Evolutionary conservation across 2,888 invertebrate genomes (phyloP).

Genomic region (Sinelater perroti): DNA sequence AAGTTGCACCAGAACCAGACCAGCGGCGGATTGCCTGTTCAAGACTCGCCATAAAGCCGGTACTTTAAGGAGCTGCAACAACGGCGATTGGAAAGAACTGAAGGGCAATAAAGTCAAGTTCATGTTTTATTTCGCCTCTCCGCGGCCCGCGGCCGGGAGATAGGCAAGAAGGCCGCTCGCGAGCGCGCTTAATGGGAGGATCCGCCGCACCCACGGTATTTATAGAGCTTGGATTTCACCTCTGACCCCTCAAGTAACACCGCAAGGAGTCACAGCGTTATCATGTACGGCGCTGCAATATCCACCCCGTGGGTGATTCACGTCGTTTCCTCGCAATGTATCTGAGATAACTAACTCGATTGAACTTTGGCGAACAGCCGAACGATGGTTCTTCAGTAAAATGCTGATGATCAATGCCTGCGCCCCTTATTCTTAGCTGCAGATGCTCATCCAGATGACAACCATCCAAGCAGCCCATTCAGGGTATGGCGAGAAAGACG

Average conservation of each 20-base stretch:
- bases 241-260: slow-evolving; percentile 36
- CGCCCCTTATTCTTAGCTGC: no score
- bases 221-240: slow-evolving; percentile 35
- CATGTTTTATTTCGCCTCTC: slow-evolving; percentile 10
- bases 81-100: slow-evolving; percentile 2
- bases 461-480: no score
- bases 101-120: slow-evolving; percentile 18
- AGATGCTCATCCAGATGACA: no score
- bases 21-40: neutral
- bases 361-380: slow-evolving; percentile 5
- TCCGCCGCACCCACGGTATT: slow-evolving; percentile 31
- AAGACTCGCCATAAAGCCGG: slow-evolving; percentile 1
- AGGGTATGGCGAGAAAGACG: no score
- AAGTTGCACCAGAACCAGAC: no score
- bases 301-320: slow-evolving; percentile 18
- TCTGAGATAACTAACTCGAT: slow-evolving; percentile 17
- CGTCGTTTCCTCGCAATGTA: slow-evolving; percentile 14
- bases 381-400: neutral
- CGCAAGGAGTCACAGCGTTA: slow-evolving; percentile 29
- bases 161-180: slow-evolving; percentile 13
- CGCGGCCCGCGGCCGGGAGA: slow-evolving; percentile 5
- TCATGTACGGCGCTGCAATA: slow-evolving; percentile 21
- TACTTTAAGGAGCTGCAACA: neutral
- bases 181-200: slow-evolving; percentile 29
- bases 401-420: no score